Percentiles rank a stretch among this genome's conserved stretches.
phyloP scores from a whole-genome alignment of 2,113 vertebrate species.

The Pangasianodon hypophthalmus region DNA sequence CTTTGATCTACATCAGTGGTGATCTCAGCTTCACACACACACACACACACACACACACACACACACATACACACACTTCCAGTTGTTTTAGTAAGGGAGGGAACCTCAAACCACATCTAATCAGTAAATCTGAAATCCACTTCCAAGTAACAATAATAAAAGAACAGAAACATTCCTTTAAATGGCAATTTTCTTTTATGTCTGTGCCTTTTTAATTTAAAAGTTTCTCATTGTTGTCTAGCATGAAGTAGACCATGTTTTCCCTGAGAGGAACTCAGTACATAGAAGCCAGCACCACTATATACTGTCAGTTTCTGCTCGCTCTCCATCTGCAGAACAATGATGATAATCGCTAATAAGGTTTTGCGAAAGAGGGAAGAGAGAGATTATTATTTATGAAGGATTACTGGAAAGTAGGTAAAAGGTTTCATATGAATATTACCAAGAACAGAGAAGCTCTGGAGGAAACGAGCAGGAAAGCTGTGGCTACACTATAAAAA shows the following conservation, averaged over 20 bases:
- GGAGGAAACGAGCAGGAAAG: background rate
- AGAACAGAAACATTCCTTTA: background rate
- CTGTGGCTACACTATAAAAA: background rate
- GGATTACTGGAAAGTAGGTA: conserved; percentile 54
- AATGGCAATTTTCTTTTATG: background rate
- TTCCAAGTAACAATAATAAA: background rate
- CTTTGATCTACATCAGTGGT: conserved; percentile 35
- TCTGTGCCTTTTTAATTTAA: background rate
- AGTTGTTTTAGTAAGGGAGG: conserved; percentile 32
- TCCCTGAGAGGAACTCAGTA: background rate
- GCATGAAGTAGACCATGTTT: background rate
- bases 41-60: background rate
- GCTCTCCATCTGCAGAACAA: conserved; percentile 31
- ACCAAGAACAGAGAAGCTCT: conserved; percentile 53
- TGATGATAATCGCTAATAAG: background rate
- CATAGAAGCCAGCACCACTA: background rate
- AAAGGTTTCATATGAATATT: conserved; percentile 64
- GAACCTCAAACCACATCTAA: conserved; percentile 23
- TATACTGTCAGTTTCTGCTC: background rate
- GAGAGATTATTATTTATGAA: conserved; percentile 52
- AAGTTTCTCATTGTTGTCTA: conserved; percentile 10
- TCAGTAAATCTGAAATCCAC: conserved; percentile 32
- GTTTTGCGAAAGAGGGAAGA: conserved; percentile 32
- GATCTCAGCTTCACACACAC: background rate
- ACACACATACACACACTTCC: background rate